A percentile compares a stretch with the other conserved stretches of the same genome.
Evolutionary conservation across 2,797 vertebrate genomes (phyloP).

Genomic region (Acanthurus lineatus): DNA sequence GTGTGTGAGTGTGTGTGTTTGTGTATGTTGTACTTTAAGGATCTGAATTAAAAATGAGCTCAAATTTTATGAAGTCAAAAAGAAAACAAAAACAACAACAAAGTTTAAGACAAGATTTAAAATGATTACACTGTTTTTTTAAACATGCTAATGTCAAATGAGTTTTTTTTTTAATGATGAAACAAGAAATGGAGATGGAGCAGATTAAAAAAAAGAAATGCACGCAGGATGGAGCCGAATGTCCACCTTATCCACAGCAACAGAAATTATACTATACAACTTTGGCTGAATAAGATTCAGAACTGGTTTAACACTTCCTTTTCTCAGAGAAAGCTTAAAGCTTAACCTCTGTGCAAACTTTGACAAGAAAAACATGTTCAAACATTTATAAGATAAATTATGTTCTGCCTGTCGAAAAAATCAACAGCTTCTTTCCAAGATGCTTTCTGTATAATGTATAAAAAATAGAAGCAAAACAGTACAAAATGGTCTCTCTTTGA

Average conservation of each 20-base stretch:
- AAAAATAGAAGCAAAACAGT: not conserved
- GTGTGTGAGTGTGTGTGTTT: conserved; percentile 1
- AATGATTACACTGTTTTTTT: conserved; percentile 1
- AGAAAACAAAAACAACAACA: not conserved
- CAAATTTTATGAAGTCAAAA: conserved; percentile 17
- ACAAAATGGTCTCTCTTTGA: not conserved
- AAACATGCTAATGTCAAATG: not conserved
- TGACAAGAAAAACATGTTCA: not conserved
- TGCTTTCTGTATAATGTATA: not conserved
- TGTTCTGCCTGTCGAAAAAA: not conserved
- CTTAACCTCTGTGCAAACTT: not conserved
- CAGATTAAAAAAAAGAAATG: not conserved
- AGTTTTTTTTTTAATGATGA: conserved; percentile 16
- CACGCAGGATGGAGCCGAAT: not conserved
- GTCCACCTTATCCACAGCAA: not conserved
- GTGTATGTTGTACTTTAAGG: no score
- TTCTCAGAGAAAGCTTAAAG: not conserved
- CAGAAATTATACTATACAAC: not conserved
- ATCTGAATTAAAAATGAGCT: conserved; percentile 10
- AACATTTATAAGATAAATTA: not conserved
- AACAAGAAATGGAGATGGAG: conserved; percentile 5
- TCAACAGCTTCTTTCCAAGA: not conserved
- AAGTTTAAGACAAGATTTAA: conserved; percentile 2
- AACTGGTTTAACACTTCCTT: not conserved
- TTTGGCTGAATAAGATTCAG: not conserved